Evolutionary conservation across 53 echinoderm and acorn worm species (phyloP), one percentile per base, ranked within the genome.

Genomic region (Mesocentrotus franciscanus): DNA sequence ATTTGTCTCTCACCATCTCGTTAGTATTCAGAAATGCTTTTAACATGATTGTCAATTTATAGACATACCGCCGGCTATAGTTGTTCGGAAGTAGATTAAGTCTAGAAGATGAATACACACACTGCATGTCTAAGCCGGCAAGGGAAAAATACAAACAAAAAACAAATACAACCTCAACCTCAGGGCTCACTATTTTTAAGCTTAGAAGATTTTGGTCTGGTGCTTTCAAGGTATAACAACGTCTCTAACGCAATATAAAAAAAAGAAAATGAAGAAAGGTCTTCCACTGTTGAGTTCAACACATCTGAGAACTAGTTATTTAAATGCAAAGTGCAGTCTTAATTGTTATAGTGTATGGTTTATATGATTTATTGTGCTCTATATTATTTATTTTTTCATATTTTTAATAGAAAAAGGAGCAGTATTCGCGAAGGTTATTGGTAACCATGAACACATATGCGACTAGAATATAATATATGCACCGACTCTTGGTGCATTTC

Each of bases 31-130:
- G 57, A 87, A 87, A 87, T 87, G 87, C 87, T 87, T 87, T 87
- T 87, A 87, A 87, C 87, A 87, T 87, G 87, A 87, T 87, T 87
- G 87, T 87, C 87, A 87, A 87, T 87, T 87, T 87, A 87, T 87
- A 58, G 87, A 87, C 87, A 87, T 58, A 58, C 87, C 58, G 26
- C 87, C 87, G 87, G 87, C 87, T 87, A 87, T 57, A 87, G n/a
- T 87, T 57, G 56, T 56, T 57, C 29, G 34, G 87, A 58, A 57
- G 87, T 87, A 87, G 58, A 87, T 87, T 87, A 87, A 87, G 87
- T 27, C 55, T 58, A 58, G 58, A 58, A 87, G 87, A 58, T 58
- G 87, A 87, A 58, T 11, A 24, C 75, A 75, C 75, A 75, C 58
- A 85, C 79, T 85, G 26, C 49, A 20, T 55, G 85, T 85, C 85